A percentile compares a stretch with the other conserved stretches of the same genome.
phyloP scores from a whole-genome alignment of 2,888 invertebrate species.

The Platycnemis pennipes region DNA sequence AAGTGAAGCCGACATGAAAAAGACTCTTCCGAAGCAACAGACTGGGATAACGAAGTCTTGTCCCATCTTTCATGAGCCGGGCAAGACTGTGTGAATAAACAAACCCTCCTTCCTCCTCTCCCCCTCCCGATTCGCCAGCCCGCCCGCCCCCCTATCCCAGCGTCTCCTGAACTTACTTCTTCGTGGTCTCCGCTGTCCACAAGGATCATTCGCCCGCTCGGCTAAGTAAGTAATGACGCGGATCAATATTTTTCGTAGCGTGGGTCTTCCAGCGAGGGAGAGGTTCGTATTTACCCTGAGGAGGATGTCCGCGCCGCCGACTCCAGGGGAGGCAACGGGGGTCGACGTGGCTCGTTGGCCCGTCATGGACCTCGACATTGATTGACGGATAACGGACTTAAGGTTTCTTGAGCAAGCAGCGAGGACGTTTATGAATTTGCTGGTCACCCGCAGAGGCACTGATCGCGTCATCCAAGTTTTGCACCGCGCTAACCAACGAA shows the following conservation, averaged over 20 bases:
- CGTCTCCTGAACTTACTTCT: neutral
- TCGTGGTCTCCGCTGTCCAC: neutral
- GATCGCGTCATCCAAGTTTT: neutral
- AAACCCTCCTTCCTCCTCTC: neutral
- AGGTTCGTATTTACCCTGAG: neutral
- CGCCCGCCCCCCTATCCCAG: neutral
- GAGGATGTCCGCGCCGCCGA: neutral
- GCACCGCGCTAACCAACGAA: neutral
- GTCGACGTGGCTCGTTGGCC: neutral
- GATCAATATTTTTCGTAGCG: neutral
- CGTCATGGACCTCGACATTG: neutral
- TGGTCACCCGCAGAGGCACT: neutral
- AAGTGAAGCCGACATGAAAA: neutral
- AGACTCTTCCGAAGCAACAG: conserved; percentile 38
- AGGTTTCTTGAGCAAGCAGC: neutral
- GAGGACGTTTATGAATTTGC: neutral
- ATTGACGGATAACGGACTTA: neutral
- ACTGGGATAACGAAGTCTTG: conserved; percentile 66
- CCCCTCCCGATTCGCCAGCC: neutral
- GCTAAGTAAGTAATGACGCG: conserved; percentile 25
- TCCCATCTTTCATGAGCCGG: conserved; percentile 57
- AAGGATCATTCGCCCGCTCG: neutral
- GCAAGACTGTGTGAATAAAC: conserved; percentile 48
- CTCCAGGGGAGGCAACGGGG: neutral
- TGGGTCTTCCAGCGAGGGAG: neutral